Evolutionary conservation across 2,797 vertebrate genomes (phyloP).

Genomic region (Schizothorax lantsangensis): DNA sequence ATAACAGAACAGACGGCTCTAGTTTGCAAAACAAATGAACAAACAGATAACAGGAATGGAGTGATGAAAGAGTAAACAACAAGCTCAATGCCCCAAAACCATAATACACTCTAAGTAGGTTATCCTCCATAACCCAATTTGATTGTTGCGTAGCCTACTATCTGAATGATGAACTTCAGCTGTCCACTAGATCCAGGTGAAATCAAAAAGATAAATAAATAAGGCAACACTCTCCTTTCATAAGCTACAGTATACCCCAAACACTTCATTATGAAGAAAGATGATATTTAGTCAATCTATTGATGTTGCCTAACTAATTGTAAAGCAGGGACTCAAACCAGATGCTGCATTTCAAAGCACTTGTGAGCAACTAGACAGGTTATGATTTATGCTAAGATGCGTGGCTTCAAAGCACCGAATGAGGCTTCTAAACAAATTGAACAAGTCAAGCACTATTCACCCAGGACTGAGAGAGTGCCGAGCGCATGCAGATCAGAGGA

Average conservation of each 20-base stretch:
- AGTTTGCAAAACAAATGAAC: constrained; percentile 85
- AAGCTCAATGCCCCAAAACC: constrained; percentile 80
- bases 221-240: constrained; percentile 54
- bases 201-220: constrained; percentile 36
- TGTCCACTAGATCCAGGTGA: constrained; percentile 40
- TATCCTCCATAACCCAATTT: constrained; percentile 76
- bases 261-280: constrained; percentile 80
- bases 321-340: constrained; percentile 84
- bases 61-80: constrained; percentile 85
- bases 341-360: constrained; percentile 88
- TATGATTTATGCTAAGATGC: constrained; percentile 91
- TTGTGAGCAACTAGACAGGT: constrained; percentile 83
- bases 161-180: constrained; percentile 57
- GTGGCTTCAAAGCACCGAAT: constrained; percentile 87
- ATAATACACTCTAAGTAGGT: constrained; percentile 81
- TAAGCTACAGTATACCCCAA: constrained; percentile 67
- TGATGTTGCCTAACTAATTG: constrained; percentile 86
- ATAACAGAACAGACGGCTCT: constrained; percentile 79
- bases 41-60: constrained; percentile 80
- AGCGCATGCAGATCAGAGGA: constrained; percentile 81
- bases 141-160: constrained; percentile 58
- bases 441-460: constrained; percentile 90
- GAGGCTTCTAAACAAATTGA: constrained; percentile 90
- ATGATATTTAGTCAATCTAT: constrained; percentile 82
- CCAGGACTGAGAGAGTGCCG: constrained; percentile 81